Evolutionary conservation across 2,113 vertebrate genomes (phyloP), one percentile per base, ranked within the genome.

Genomic region (Hippocampus zosterae): DNA sequence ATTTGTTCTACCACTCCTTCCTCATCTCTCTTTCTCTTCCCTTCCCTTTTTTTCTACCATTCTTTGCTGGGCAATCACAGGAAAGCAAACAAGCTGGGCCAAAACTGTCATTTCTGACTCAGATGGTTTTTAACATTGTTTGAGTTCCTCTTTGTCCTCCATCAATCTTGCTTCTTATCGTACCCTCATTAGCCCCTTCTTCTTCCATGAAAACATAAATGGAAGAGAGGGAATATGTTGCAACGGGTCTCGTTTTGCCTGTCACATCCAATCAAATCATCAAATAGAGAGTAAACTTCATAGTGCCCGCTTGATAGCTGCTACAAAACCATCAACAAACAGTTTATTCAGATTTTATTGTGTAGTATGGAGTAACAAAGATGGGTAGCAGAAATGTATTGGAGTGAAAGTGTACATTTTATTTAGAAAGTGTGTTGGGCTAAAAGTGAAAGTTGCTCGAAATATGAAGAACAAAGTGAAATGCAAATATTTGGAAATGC

Each of bases 51-150:
- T 73, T 82, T 72, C 77, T 78, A 16, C 25, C 25, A 74, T 72
- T 84, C 48, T 78, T 71, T 60, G 71, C 77, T 75, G 61, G 69
- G 10, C 10, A 18, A 82, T 79, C 79, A 84, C 59, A 76, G 75
- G 71, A 70, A 81, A 42, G 66, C 72, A 83, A 84, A 80, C 70
- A 80, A 74, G n/a, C 65, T 81, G 71, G 61, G 25, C 29, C 41
- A 67, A 9, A 2, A 23, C 70, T 72, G 78, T 75, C 63, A 71
- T 76, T 74, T 76, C 71, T 69, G 69, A 52, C 16, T 55, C 66
- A 53, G 27, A 65, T 62, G 63, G 21, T 70, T 76, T 77, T 56
- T 80, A 62, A 76, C 46, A 46, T 59, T 37, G 12, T 13, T 68
- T 65, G 46, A 67, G 65, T 73, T 21, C 25, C 62, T 23, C 2